Evolutionary conservation across 2,797 vertebrate genomes (phyloP).

Genomic region (Anomalospiza imberbis): DNA sequence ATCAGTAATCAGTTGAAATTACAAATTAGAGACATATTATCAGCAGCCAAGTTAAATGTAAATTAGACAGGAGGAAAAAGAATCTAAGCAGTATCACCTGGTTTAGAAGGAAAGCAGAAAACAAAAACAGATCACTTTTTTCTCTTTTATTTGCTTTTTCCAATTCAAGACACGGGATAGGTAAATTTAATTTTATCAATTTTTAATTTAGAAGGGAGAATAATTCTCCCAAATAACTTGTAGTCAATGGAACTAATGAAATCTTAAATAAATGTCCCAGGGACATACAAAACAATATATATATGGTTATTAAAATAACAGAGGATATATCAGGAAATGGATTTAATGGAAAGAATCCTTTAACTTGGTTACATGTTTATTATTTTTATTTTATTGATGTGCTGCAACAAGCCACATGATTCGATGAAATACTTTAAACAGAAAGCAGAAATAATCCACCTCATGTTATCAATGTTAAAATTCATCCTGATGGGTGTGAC

Average conservation of each 20-base stretch:
- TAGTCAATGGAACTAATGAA: neutral
- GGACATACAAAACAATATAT: neutral
- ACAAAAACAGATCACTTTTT: conserved; percentile 8
- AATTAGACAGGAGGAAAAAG: conserved; percentile 40
- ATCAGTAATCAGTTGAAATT: conserved; percentile 64
- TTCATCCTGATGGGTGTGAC: neutral
- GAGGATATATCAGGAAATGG: neutral
- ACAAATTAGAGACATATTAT: conserved; percentile 61
- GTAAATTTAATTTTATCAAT: neutral
- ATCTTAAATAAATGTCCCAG: neutral
- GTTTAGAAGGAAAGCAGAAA: neutral
- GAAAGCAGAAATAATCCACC: neutral
- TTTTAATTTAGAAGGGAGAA: neutral
- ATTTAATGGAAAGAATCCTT: neutral
- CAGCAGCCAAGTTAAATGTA: conserved; percentile 51
- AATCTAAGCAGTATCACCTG: conserved; percentile 41
- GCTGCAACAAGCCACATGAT: neutral
- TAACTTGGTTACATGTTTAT: neutral
- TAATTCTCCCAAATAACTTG: neutral
- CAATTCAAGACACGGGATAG: neutral
- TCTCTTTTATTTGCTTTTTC: neutral
- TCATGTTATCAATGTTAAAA: neutral
- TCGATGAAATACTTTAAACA: neutral
- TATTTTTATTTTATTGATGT: neutral
- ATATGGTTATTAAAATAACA: neutral